phyloP scores from a whole-genome alignment of 2,888 invertebrate genomes.

The Coleophora flavipennella region DNA sequence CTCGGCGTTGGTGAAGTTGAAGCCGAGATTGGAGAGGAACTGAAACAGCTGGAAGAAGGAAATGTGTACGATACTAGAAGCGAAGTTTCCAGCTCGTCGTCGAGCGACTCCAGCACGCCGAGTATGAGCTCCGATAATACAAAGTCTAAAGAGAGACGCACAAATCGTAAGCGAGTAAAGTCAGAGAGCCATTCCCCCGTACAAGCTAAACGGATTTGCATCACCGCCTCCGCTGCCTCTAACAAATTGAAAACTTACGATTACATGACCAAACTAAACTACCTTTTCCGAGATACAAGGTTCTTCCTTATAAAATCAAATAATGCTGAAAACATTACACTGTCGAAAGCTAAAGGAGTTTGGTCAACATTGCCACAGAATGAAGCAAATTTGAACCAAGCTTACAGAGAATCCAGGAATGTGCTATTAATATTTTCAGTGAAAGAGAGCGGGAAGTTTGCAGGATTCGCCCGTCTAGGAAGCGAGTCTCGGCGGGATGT shows the following conservation, averaged over 20 bases:
- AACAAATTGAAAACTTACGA: constrained; percentile 80
- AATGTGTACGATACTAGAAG: constrained; percentile 87
- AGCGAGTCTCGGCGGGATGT: constrained; percentile 93
- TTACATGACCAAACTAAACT: constrained; percentile 91
- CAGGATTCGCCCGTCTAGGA: constrained; percentile 93
- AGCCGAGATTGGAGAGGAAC: constrained; percentile 84
- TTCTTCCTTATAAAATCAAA: constrained; percentile 99
- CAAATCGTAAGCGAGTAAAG: constrained; percentile 70
- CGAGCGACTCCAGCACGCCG: constrained; percentile 79
- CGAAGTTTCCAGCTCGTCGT: constrained; percentile 89
- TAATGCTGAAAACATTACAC: constrained; percentile 95
- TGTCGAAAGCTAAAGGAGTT: constrained; percentile 95
- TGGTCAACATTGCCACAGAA: constrained; percentile 99
- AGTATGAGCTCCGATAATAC: constrained; percentile 85
- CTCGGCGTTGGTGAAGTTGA: constrained; percentile 77
- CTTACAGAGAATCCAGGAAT: constrained; percentile 92
- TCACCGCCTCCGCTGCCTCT: constrained; percentile 28
- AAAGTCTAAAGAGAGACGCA: constrained; percentile 74
- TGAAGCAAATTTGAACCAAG: constrained; percentile 95
- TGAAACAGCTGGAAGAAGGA: constrained; percentile 82
- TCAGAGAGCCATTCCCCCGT: constrained; percentile 55
- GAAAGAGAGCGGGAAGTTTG: constrained; percentile 96
- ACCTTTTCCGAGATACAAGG: constrained; percentile 93
- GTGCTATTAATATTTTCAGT: constrained; percentile 97
- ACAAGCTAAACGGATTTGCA: constrained; percentile 48